Conservation (phyloP, 2,888 invertebrate genomes). For the Odontomyia ornata region DNA sequence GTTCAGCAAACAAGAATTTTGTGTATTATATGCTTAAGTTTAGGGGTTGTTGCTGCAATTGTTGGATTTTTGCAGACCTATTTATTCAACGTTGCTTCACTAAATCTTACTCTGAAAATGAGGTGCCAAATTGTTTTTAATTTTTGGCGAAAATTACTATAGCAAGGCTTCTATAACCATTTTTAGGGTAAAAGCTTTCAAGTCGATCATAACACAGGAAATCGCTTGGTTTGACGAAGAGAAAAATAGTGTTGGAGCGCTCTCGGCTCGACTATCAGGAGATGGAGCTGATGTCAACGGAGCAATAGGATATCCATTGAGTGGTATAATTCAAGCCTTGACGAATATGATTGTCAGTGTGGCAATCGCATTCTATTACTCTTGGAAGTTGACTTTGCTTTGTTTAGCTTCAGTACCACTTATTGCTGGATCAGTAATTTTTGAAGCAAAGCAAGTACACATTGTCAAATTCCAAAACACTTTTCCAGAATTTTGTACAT, state of each 20-base stretch:
- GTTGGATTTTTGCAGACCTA: conserved; percentile 76
- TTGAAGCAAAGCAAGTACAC: conserved; percentile 66
- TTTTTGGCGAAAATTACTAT: neutral
- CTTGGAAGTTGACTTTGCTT: conserved; percentile 77
- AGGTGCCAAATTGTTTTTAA: neutral
- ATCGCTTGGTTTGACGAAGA: conserved; percentile 79
- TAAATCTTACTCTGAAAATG: conserved; percentile 73
- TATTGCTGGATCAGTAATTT: conserved; percentile 73
- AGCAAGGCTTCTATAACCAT: neutral
- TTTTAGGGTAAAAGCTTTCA: conserved; percentile 66
- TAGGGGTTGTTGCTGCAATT: conserved; percentile 72
- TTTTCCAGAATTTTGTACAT: neutral
- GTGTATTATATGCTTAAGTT: conserved; percentile 68
- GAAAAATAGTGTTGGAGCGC: conserved; percentile 73
- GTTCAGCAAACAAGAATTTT: conserved; percentile 68
- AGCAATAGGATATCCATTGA: conserved; percentile 75
- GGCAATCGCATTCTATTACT: conserved; percentile 71
- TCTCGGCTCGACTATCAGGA: conserved; percentile 75
- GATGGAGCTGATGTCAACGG: conserved; percentile 80
- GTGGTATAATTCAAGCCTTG: conserved; percentile 73
- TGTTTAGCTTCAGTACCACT: conserved; percentile 74
- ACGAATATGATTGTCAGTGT: conserved; percentile 74
- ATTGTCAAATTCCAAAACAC: neutral
- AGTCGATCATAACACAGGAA: conserved; percentile 76
- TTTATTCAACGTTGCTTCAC: conserved; percentile 79